phyloP scores from a whole-genome alignment of 2,888 invertebrate species.

The Dasypolia templi region DNA sequence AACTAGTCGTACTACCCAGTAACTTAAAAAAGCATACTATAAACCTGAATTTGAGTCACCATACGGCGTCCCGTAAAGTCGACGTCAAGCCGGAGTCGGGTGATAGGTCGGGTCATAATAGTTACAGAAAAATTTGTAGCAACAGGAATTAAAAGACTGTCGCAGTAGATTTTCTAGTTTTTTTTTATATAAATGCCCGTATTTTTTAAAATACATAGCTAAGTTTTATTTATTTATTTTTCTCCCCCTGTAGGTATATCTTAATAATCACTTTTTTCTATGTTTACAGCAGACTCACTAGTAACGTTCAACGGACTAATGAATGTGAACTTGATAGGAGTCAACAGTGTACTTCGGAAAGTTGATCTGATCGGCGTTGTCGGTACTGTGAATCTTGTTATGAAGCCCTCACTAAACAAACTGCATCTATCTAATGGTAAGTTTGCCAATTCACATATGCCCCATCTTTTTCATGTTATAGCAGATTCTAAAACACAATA shows the following conservation, averaged over 20 bases:
- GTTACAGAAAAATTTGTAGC: too few species aligned
- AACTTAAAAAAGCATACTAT: not conserved
- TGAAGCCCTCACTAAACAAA: slow-evolving; percentile 72
- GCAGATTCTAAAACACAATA: not conserved
- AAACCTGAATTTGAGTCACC: too few species aligned
- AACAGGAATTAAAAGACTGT: too few species aligned
- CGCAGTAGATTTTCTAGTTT: too few species aligned
- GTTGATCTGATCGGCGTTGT: slow-evolving; percentile 80
- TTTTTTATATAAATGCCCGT: too few species aligned
- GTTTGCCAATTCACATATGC: slow-evolving; percentile 7
- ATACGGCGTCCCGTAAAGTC: too few species aligned
- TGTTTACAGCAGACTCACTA: slow-evolving; percentile 71
- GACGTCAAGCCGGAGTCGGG: too few species aligned
- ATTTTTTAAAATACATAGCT: too few species aligned
- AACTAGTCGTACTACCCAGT: too few species aligned
- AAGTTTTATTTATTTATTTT: too few species aligned
- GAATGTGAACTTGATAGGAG: slow-evolving; percentile 81
- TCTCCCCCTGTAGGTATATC: too few species aligned
- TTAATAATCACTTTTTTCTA: not conserved
- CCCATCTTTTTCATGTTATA: not conserved
- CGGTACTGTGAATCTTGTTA: slow-evolving; percentile 76
- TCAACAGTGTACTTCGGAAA: slow-evolving; percentile 76
- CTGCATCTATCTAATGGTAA: slow-evolving; percentile 79
- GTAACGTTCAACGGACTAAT: slow-evolving; percentile 77
- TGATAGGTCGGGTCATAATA: too few species aligned